Conservation (phyloP, 2,113 vertebrate species). For the Elachura formosa region DNA sequence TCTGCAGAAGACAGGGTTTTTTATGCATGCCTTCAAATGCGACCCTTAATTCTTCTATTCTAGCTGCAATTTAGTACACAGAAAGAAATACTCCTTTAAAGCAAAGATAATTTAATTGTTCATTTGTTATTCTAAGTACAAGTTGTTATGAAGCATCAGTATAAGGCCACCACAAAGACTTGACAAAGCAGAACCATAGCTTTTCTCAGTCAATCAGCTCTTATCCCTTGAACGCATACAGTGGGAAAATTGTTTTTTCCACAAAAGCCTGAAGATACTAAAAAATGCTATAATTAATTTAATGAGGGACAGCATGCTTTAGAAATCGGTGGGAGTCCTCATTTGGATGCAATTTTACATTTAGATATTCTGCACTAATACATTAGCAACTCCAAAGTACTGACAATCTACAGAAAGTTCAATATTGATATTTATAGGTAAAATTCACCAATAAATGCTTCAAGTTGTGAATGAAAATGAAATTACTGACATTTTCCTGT, state of each 20-base stretch:
- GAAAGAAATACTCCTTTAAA: not conserved
- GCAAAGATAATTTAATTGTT: not conserved
- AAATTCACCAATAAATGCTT: not conserved
- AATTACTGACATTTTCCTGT: not conserved
- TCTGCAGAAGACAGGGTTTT: not conserved
- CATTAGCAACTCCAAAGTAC: not conserved
- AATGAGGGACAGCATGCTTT: not conserved
- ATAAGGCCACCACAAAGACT: not conserved
- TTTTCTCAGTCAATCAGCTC: not conserved
- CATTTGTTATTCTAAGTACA: not conserved
- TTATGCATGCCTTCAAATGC: not conserved
- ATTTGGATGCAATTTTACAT: not conserved
- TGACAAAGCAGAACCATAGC: not conserved
- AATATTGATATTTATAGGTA: rapidly evolving
- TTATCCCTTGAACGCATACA: not conserved
- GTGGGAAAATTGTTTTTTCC: not conserved
- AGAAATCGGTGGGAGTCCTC: not conserved
- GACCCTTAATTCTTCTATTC: not conserved
- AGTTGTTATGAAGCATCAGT: not conserved
- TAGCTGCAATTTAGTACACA: not conserved
- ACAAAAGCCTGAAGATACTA: not conserved
- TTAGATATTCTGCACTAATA: not conserved
- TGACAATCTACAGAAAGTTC: not conserved
- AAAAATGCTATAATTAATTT: not conserved
- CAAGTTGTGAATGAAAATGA: not conserved